Evolutionary conservation across 2,797 vertebrate species (phyloP).

Genomic region (Protosalanx chinensis): DNA sequence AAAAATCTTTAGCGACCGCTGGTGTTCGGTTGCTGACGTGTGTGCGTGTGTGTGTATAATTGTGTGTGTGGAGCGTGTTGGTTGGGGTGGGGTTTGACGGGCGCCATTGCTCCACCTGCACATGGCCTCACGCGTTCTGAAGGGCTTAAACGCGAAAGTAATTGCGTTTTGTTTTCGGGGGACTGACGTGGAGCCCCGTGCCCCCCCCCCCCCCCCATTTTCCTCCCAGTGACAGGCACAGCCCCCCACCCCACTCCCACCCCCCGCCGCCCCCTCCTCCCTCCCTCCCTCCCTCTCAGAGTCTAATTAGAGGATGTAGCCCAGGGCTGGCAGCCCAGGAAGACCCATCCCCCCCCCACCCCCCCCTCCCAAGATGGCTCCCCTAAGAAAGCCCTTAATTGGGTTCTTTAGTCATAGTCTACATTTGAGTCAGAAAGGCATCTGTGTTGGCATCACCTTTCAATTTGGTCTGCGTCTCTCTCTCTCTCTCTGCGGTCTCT

Average conservation of each 20-base stretch:
- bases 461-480: conserved; percentile 62
- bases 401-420: conserved; percentile 82
- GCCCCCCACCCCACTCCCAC: conserved; percentile 65
- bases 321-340: conserved; percentile 78
- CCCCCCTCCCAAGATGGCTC: conserved; percentile 76
- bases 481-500: too few relatives aligned
- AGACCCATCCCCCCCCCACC: too few relatives aligned
- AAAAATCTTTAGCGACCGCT: too few relatives aligned
- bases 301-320: conserved; percentile 83
- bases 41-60: too few relatives aligned
- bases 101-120: conserved; percentile 34
- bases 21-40: too few relatives aligned
- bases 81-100: neutral
- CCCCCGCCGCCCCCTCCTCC: too few relatives aligned
- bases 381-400: conserved; percentile 81
- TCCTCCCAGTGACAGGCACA: conserved; percentile 79
- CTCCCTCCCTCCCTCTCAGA: conserved; percentile 74
- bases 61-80: conserved; percentile 10
- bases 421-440: conserved; percentile 75
- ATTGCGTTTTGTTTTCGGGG: conserved; percentile 78
- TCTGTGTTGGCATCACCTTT: conserved; percentile 74
- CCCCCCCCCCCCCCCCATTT: conserved; percentile 79
- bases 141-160: conserved; percentile 75
- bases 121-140: conserved; percentile 63
- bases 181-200: conserved; percentile 75